Evolutionary conservation across 2,888 invertebrate genomes (phyloP), one percentile per base, ranked within the genome.

Genomic region (Folsomia candida): DNA sequence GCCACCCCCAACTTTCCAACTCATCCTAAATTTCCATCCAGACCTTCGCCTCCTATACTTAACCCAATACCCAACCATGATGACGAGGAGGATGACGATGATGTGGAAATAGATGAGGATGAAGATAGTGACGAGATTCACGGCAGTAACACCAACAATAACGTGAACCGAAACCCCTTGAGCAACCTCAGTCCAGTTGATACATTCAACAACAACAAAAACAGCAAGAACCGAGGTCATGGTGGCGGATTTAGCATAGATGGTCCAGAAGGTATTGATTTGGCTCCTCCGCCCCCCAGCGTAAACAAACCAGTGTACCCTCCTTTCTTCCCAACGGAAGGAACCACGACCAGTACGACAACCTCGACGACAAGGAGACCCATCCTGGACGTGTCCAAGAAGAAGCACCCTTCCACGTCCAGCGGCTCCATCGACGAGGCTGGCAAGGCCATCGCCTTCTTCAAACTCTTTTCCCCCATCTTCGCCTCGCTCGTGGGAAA

Each of bases 391-490:
- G 73, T 72, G 47, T 11, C 47, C 20, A 59, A 61, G 67, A 74
- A 71, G 27, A 72, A 68, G 14, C 29, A 6, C 60, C 62, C 62
- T n/a, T 27, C 61, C 2, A 74, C 74, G 11, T 71, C 72, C 22
- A 75, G 71, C 51, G 68, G 74, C 62, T 71, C 68, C 37, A 68
- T 74, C 28, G 76, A 76, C 59, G 74, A 72, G 22, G 67, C 77
- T 2, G 75, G 71, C 18, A 77, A 76, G 63, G 77, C 78, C 37
- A 73, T 79, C 26, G 79, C 79, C 54, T 76, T 79, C 29, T 77
- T 79, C 60, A 79, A 79, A 70, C 69, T 79, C 9, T 79, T 79
- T 62, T 75, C 78, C 24, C 79, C 79, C 11, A 78, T 79, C 29
- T 67, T 79, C 61, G 76, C 78, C 22, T 76, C 77, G 47, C 76